A percentile compares a stretch with the other conserved stretches of the same genome.
Evolutionary conservation across 2,113 vertebrate genomes (phyloP).

Genomic region (Rhagologus leucostigma): DNA sequence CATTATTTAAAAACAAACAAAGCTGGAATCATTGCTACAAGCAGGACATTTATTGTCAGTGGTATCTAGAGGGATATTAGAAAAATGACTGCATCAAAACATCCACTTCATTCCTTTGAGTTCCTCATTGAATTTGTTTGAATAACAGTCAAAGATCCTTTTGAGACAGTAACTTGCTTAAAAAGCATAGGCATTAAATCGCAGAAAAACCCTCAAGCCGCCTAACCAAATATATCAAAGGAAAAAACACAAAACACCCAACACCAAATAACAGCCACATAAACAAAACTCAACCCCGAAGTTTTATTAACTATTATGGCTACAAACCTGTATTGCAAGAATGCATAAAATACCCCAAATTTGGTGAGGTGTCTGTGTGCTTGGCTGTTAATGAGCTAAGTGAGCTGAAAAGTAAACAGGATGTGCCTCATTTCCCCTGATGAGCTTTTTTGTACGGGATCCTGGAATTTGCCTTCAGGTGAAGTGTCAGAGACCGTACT

Average conservation of each 20-base stretch:
- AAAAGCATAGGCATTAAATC: neutral
- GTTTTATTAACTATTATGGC: neutral
- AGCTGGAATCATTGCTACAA: neutral
- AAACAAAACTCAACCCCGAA: neutral
- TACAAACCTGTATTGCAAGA: neutral
- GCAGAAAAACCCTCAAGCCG: neutral
- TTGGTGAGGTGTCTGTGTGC: neutral
- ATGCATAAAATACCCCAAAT: neutral
- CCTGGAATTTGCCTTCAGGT: constrained; percentile 56
- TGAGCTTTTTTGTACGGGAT: constrained; percentile 18
- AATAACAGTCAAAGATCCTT: neutral
- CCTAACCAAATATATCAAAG: neutral
- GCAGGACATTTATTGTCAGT: neutral
- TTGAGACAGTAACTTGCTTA: neutral
- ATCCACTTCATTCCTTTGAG: neutral
- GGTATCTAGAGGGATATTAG: neutral
- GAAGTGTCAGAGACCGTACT: constrained; percentile 30
- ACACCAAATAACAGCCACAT: neutral
- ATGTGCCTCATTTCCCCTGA: constrained; percentile 59
- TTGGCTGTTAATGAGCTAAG: constrained; percentile 15
- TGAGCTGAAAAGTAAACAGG: constrained; percentile 49
- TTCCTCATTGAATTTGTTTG: neutral
- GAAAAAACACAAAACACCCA: neutral
- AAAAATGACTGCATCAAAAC: neutral
- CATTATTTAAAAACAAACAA: neutral